Conservation (phyloP, 2,797 vertebrate genomes). For the Neoniphon sammara region DNA sequence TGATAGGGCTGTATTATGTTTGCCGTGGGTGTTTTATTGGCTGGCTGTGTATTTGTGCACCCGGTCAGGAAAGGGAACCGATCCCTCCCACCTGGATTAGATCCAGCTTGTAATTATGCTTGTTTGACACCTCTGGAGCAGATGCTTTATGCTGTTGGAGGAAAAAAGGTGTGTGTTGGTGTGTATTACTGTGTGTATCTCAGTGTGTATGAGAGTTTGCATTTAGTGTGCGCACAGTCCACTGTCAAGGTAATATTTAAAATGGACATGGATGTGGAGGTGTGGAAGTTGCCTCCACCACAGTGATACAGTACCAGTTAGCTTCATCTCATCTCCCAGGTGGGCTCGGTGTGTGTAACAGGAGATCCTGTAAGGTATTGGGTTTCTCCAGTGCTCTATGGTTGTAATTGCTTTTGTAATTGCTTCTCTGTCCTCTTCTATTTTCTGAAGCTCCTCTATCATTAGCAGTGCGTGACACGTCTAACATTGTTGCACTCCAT, state of each 20-base stretch:
- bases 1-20: constrained; percentile 15
- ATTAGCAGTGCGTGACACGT: constrained; percentile 17
- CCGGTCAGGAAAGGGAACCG: constrained; percentile 27
- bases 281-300: neutral
- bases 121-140: constrained; percentile 41
- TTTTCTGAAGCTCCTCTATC: constrained; percentile 21
- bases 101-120: constrained; percentile 47
- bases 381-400: constrained; percentile 46
- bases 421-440: neutral
- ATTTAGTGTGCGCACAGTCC: neutral
- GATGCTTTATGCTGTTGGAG: constrained; percentile 37
- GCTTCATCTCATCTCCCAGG: constrained; percentile 57
- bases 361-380: constrained; percentile 44
- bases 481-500: neutral
- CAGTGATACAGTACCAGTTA: constrained; percentile 17
- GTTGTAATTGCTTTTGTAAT: constrained; percentile 42
- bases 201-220: constrained; percentile 10
- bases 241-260: constrained; percentile 23
- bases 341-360: constrained; percentile 57
- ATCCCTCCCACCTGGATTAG: constrained; percentile 40
- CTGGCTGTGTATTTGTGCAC: constrained; percentile 31
- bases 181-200: constrained; percentile 13
- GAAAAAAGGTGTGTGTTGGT: constrained; percentile 21
- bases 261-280: constrained; percentile 27
- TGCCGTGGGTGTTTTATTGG: constrained; percentile 6